Evolutionary conservation across 2,113 vertebrate genomes (phyloP), one percentile per base, ranked within the genome.

Genomic region (Muscicapa adusta): DNA sequence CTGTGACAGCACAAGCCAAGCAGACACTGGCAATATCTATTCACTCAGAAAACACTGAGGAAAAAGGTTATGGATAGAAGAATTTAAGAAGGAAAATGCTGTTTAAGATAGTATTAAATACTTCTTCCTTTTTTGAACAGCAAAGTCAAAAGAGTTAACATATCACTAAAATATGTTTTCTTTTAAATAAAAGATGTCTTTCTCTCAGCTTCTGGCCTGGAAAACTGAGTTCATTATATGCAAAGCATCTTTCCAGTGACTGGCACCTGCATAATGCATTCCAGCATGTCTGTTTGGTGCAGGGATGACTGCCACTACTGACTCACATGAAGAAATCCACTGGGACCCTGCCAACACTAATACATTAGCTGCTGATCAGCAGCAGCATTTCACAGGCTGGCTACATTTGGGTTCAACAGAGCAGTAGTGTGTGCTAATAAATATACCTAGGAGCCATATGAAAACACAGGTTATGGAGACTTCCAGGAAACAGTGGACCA

Each of bases 1-100:
- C 31, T 75, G 14, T 91, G 96, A 95, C 92, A 92, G 89, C 83
- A 61, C 80, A 93, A 91, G 71, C 50, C 94, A 95, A 94, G 85
- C 85, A 94, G 78, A 80, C 34, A 76, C 13, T 90, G 81, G 31
- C 70, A 85, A 66, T 78, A 92, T 43, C 47, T 76, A 45, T 75
- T 82, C 58, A 62, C 38, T 80, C 63, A 90, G 70, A 85, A 93
- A 93, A 80, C 53, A 48, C 40, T 72, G 25, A 67, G 31, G 57
- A 71, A 83, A 83, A 53, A 70, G 28, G 40, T 79, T 92, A 38
- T 24, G 40, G n/a, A 85, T 34, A 76, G 25, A 58, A 54, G 16
- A 73, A 90, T 76, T 70, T 42, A 63, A 77, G 72, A 85, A 60
- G 10, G 18, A 6, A 77, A 77, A 77, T 62, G 83, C 6, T 43